Evolutionary conservation across 2,797 vertebrate genomes (phyloP).

Genomic region (Apodemus agrarius): DNA sequence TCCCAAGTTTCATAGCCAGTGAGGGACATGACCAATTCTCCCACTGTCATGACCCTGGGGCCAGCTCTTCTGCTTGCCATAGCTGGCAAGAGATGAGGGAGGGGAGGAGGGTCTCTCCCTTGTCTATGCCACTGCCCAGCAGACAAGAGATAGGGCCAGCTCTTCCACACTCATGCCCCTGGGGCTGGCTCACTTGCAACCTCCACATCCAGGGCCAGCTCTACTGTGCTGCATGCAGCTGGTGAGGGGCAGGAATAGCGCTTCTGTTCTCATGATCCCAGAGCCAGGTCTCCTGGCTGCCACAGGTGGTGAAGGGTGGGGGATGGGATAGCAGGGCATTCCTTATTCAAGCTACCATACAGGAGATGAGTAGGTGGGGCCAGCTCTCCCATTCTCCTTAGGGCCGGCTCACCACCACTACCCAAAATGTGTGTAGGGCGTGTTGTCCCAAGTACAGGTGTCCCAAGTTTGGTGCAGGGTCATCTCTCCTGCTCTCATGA

Average conservation of each 20-base stretch:
- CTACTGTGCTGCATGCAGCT: neutral
- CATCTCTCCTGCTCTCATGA: neutral
- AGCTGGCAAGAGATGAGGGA: neutral
- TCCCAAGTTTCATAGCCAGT: neutral
- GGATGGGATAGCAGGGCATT: neutral
- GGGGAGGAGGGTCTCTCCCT: neutral
- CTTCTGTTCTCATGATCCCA: neutral
- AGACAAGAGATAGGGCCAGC: neutral
- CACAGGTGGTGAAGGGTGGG: neutral
- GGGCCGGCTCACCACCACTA: too few relatives aligned
- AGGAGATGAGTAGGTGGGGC: neutral
- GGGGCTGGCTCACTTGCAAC: neutral
- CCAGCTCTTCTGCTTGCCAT: neutral
- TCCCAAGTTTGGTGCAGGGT: neutral
- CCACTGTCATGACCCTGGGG: neutral
- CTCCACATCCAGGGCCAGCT: neutral
- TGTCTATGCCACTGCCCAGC: neutral
- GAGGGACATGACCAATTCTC: neutral
- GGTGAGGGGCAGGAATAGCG: neutral
- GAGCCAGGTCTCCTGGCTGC: neutral
- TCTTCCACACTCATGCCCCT: neutral
- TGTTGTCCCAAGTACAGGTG: neutral
- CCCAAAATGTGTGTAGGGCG: neutral
- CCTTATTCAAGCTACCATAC: neutral
- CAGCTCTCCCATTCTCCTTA: neutral